phyloP scores from a whole-genome alignment of 1,140 invertebrate species.

The Plectus sambesii region DNA sequence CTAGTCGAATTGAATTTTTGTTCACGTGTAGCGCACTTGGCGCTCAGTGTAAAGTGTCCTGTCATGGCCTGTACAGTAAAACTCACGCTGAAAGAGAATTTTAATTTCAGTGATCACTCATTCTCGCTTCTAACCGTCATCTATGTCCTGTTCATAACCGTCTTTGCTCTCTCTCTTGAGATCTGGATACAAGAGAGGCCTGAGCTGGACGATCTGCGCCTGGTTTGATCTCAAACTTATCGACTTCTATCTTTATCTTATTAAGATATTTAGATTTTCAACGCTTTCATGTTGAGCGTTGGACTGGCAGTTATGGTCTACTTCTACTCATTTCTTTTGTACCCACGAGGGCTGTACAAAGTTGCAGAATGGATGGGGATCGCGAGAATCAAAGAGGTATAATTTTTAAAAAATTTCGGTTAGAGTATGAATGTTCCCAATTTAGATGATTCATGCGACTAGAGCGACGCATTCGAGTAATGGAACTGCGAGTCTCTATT shows the following conservation, averaged over 20 bases:
- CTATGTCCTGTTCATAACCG: constrained; percentile 42
- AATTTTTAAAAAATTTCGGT: too few species aligned
- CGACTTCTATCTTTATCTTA: constrained; percentile 6
- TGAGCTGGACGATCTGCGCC: constrained; percentile 36
- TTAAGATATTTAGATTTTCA: constrained; percentile 34
- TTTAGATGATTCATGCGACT: constrained; percentile 14
- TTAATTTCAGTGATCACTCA: constrained; percentile 40
- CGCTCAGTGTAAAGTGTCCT: too few species aligned
- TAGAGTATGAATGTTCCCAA: constrained; percentile 4
- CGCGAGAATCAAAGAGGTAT: too few species aligned
- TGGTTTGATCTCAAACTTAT: constrained; percentile 36
- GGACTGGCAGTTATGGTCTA: constrained; percentile 39
- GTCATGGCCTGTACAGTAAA: too few species aligned
- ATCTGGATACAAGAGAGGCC: constrained; percentile 43
- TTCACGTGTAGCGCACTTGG: too few species aligned
- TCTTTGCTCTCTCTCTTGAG: constrained; percentile 39
- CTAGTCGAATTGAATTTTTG: too few species aligned
- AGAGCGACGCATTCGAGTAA: constrained; percentile 31
- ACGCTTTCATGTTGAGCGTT: constrained; percentile 38
- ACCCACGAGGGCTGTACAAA: constrained; percentile 32
- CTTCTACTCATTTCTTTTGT: constrained; percentile 40
- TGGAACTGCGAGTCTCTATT: constrained; percentile 37
- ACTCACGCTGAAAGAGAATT: too few species aligned
- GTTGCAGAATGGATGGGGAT: too few species aligned
- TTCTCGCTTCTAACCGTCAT: constrained; percentile 37